Evolutionary conservation across 2,797 vertebrate species (phyloP).

Genomic region (Aphelocoma californica): DNA sequence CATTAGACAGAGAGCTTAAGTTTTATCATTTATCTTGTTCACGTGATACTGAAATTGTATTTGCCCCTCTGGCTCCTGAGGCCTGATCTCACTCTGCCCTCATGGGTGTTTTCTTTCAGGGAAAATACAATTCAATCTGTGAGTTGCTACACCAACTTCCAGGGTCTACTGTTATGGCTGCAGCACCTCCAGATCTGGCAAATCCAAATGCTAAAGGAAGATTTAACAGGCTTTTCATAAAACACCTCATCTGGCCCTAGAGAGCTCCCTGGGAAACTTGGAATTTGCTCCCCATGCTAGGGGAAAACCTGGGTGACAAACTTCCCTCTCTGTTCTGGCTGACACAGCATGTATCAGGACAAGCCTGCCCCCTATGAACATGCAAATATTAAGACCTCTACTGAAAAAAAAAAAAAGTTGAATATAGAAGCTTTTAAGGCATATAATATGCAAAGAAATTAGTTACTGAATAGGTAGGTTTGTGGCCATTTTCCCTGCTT

Average conservation of each 20-base stretch:
- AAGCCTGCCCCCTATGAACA: not conserved
- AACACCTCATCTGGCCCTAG: not conserved
- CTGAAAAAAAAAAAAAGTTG: not conserved
- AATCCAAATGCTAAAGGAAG: not conserved
- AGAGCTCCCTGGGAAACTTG: not conserved
- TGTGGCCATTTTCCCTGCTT: not conserved
- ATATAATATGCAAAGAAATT: not conserved
- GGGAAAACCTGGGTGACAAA: not conserved
- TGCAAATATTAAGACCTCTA: not conserved
- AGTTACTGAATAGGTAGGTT: not conserved
- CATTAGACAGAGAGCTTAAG: not conserved
- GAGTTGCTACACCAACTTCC: not conserved
- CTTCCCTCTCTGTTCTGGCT: not conserved
- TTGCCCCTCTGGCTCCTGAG: not conserved
- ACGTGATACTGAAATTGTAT: fast-evolving
- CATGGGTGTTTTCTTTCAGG: not conserved
- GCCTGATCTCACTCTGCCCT: not conserved
- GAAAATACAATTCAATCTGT: not conserved
- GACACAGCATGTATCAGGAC: not conserved
- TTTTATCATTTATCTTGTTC: not conserved
- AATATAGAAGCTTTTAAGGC: slow-evolving; percentile 2
- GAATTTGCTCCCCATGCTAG: not conserved
- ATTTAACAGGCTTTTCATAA: not conserved
- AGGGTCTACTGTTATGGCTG: not conserved
- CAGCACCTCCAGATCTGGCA: not conserved